Conservation (phyloP, 2,888 invertebrate species). For the Trachelus iudaicus region DNA sequence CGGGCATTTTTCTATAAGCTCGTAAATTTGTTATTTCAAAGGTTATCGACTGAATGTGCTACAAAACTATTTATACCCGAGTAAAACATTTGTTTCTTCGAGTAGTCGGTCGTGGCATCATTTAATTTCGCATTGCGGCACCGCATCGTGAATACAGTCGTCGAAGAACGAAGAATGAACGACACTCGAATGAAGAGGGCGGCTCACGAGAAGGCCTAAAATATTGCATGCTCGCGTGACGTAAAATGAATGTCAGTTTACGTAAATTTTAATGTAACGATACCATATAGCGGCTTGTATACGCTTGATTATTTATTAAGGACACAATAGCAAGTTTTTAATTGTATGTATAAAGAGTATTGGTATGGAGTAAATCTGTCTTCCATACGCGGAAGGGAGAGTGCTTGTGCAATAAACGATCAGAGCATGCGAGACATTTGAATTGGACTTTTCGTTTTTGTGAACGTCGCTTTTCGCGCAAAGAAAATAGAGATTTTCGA, state of each 20-base stretch:
- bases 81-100: not conserved
- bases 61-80: not conserved
- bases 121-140: not conserved
- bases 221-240: not conserved
- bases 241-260: not conserved
- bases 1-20: not conserved
- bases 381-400: not conserved
- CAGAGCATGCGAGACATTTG: slow-evolving; percentile 40
- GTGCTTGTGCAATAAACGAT: slow-evolving; percentile 50
- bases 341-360: not conserved
- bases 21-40: not conserved
- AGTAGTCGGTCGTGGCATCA: not conserved
- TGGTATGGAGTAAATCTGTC: not conserved
- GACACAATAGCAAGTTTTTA: not conserved
- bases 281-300: not conserved
- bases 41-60: not conserved
- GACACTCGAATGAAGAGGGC: not conserved
- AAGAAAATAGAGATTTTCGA: slow-evolving; percentile 64
- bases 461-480: slow-evolving; percentile 52
- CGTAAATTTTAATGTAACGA: not conserved
- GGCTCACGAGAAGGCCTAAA: not conserved
- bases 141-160: not conserved
- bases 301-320: not conserved
- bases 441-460: slow-evolving; percentile 41
- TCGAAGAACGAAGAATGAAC: not conserved